Evolutionary conservation across 1,140 invertebrate species (phyloP).

Genomic region (Teleogryllus occipitalis): DNA sequence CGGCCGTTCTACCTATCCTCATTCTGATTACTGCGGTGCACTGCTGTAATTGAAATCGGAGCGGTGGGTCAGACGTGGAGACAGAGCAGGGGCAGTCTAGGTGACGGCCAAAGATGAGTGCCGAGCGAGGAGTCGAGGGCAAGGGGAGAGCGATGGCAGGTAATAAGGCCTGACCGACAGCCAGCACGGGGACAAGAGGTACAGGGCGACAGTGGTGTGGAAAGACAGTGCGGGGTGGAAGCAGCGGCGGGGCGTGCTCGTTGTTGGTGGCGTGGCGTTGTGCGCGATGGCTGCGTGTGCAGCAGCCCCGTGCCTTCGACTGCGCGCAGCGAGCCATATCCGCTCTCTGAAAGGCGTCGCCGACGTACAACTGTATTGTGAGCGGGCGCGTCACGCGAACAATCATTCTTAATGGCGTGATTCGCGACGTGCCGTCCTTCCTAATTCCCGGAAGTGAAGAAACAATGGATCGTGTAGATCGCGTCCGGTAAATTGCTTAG

Average conservation of each 20-base stretch:
- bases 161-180: background rate
- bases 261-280: background rate
- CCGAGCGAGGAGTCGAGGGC: background rate
- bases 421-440: background rate
- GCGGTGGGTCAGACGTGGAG: no score
- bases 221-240: background rate
- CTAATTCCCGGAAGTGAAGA: background rate
- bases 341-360: background rate
- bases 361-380: background rate
- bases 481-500: background rate
- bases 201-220: background rate
- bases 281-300: background rate
- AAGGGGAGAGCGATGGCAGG: background rate
- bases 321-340: background rate
- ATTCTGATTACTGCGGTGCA: no score
- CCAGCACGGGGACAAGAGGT: background rate
- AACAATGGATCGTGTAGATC: background rate
- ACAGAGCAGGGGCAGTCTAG: no score
- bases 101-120: no score
- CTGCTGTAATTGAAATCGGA: no score
- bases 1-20: no score
- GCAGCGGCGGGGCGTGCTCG: background rate
- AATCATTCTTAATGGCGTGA: constrained; percentile 1
- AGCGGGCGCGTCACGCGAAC: background rate
- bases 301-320: background rate